Conservation (phyloP, 2,888 invertebrate genomes). For the Folsomia manolachei region DNA sequence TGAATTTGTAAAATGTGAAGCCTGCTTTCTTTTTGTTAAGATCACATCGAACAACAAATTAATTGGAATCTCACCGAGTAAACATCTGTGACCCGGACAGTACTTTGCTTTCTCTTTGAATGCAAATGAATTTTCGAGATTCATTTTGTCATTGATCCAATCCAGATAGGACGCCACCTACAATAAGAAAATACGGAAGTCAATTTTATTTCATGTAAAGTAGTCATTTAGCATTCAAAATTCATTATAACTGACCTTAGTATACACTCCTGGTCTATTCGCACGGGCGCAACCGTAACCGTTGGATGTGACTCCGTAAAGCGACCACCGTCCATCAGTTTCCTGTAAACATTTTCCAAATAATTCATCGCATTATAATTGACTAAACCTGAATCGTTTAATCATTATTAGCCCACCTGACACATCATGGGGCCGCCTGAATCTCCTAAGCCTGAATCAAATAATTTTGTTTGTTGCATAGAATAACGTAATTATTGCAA, state of each 20-base stretch:
- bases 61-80: slow-evolving; percentile 56
- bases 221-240: too few species aligned
- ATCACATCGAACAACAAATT: neutral
- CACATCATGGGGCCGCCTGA: slow-evolving; percentile 78
- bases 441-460: slow-evolving; percentile 62
- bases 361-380: too few species aligned
- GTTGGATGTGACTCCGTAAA: slow-evolving; percentile 69
- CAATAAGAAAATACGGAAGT: too few species aligned
- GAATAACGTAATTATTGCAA: neutral
- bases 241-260: too few species aligned
- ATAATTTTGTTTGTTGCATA: too few species aligned
- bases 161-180: slow-evolving; percentile 70
- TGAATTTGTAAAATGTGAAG: too few species aligned
- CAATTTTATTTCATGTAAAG: too few species aligned
- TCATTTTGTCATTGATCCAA: slow-evolving; percentile 66
- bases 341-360: too few species aligned
- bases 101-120: slow-evolving; percentile 40
- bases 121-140: slow-evolving; percentile 50
- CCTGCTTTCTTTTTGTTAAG: too few species aligned
- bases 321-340: slow-evolving; percentile 55
- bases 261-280: slow-evolving; percentile 74
- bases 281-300: slow-evolving; percentile 68
- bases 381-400: too few species aligned
- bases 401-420: slow-evolving; percentile 65
- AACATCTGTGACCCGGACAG: slow-evolving; percentile 71